Conservation (phyloP, 2,888 invertebrate genomes). For the Aplocera efformata region DNA sequence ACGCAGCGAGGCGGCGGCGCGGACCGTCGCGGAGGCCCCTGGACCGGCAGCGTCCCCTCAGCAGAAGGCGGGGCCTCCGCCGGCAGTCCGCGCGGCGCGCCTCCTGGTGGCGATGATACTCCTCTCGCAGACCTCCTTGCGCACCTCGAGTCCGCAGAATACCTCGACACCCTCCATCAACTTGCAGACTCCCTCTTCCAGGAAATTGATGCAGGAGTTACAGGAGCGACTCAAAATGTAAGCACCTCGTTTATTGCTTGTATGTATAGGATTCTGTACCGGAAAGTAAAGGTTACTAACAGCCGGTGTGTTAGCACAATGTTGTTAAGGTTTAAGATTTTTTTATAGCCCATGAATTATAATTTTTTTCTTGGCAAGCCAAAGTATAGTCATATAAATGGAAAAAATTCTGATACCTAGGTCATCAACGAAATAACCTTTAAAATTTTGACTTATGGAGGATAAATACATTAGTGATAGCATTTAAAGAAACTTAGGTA, state of each 20-base stretch:
- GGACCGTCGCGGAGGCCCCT: conserved; percentile 85
- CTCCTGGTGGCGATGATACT: conserved; percentile 89
- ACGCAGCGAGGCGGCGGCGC: conserved; percentile 78
- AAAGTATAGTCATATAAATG: too few species aligned
- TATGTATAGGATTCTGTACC: too few species aligned
- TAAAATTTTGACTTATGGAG: too few species aligned
- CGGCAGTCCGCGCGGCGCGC: conserved; percentile 85
- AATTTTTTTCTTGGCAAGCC: too few species aligned
- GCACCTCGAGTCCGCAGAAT: conserved; percentile 87
- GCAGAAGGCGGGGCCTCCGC: conserved; percentile 93
- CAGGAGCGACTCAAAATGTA: conserved; percentile 84
- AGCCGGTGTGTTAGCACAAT: too few species aligned
- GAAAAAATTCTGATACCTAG: too few species aligned
- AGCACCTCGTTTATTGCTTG: conserved; percentile 43
- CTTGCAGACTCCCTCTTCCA: conserved; percentile 91
- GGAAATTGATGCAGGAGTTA: conserved; percentile 86
- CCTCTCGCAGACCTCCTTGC: conserved; percentile 92
- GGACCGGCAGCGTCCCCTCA: conserved; percentile 95
- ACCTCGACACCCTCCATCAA: conserved; percentile 87
- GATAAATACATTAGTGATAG: too few species aligned
- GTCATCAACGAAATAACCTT: too few species aligned
- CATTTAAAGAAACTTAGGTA: too few species aligned
- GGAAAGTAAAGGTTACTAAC: too few species aligned
- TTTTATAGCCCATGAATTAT: too few species aligned
- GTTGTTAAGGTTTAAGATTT: too few species aligned